Evolutionary conservation across 2,888 invertebrate genomes (phyloP).

Genomic region (Philereme vetulata): DNA sequence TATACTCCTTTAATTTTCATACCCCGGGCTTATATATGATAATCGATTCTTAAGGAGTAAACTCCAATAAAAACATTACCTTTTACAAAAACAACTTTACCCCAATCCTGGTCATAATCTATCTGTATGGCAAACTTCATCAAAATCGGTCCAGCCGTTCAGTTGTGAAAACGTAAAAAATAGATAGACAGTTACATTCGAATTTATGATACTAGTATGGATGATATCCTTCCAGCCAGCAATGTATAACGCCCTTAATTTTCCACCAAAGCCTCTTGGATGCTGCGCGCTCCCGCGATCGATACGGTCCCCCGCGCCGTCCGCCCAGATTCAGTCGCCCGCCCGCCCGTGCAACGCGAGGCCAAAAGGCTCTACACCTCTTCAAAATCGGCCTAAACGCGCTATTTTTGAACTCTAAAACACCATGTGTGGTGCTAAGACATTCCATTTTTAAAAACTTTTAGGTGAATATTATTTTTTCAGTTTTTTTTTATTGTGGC

Average conservation of each 20-base stretch:
- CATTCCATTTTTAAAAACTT: neutral
- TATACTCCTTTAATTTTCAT: no score
- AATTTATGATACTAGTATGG: no score
- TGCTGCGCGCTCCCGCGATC: constrained; percentile 73
- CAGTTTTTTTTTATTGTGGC: neutral
- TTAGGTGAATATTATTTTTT: neutral
- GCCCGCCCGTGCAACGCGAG: constrained; percentile 37
- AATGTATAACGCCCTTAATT: constrained; percentile 43
- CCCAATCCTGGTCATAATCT: no score
- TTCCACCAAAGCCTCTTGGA: constrained; percentile 45
- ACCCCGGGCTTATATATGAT: no score
- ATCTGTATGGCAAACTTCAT: no score
- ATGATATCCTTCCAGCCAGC: constrained; percentile 26
- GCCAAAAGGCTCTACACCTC: constrained; percentile 2
- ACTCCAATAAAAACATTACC: no score
- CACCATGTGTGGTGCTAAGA: neutral
- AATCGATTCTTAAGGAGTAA: no score
- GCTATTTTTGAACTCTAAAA: constrained; percentile 2
- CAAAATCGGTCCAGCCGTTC: no score
- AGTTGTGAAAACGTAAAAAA: no score
- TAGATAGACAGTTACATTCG: no score
- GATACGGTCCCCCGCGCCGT: constrained; percentile 52
- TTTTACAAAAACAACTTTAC: no score
- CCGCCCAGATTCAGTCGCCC: constrained; percentile 55
- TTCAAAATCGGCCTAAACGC: constrained; percentile 2